A percentile compares a stretch with the other conserved stretches of the same genome.
These are phyloP conservation scores for Anthoptus insignis DNA, from an alignment of 2,888 invertebrate genomes.

Conservation along the genomic window DNA sequence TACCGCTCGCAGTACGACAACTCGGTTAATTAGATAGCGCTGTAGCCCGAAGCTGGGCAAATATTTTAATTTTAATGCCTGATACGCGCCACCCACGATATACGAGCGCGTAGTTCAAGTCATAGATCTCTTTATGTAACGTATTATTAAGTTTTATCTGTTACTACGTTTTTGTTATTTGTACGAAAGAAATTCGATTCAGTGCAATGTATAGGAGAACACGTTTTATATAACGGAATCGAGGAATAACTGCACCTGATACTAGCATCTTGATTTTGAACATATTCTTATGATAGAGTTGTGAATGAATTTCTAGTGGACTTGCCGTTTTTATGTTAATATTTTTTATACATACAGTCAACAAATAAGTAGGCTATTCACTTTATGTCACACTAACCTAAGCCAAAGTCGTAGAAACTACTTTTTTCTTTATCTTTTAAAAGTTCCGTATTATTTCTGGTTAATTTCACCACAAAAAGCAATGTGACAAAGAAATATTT, in stretches of 20 bases:
- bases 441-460: no score
- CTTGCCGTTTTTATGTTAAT: not conserved
- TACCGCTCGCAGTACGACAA: constrained; percentile 12
- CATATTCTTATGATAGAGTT: not conserved
- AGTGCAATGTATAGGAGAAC: not conserved
- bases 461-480: no score
- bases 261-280: not conserved
- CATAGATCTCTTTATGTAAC: constrained; percentile 36
- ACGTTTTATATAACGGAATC: constrained; percentile 3
- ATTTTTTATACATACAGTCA: no score
- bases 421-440: no score
- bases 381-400: no score
- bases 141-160: constrained; percentile 37
- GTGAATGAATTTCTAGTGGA: not conserved
- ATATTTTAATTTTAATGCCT: constrained; percentile 67
- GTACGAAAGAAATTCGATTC: constrained; percentile 6
- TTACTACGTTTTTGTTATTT: constrained; percentile 30
- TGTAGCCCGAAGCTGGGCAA: constrained; percentile 60
- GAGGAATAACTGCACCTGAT: constrained; percentile 5
- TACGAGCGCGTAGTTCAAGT: constrained; percentile 29
- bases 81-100: constrained; percentile 69
- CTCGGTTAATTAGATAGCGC: constrained; percentile 60
- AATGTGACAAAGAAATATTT: no score
- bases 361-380: no score
- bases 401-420: no score